Conservation (phyloP, 1,140 invertebrate genomes). For the Eupristina koningsbergeri region DNA sequence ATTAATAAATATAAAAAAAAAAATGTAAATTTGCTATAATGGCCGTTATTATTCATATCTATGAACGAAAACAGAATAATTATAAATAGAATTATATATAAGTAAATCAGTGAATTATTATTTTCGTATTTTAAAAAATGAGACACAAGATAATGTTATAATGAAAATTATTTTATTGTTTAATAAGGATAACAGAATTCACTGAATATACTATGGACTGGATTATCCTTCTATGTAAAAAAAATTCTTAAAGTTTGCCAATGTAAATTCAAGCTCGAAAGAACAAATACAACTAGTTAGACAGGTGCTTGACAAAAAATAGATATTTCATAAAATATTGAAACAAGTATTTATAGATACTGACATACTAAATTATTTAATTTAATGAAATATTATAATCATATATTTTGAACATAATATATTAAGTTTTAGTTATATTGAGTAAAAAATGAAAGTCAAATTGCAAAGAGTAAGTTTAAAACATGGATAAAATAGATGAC, state of each 20-base stretch:
- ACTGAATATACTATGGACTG: not conserved
- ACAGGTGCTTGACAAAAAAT: not conserved
- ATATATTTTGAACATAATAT: not conserved
- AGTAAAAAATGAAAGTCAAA: no score
- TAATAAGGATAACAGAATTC: not conserved
- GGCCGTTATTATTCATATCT: no score
- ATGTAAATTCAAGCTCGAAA: not conserved
- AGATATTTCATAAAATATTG: not conserved
- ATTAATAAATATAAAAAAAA: no score
- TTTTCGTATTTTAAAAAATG: not conserved
- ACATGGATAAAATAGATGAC: no score
- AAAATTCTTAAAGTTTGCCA: not conserved
- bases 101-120: no score
- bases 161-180: not conserved
- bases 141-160: not conserved
- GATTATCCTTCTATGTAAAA: not conserved
- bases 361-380: not conserved
- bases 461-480: no score
- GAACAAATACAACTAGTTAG: not conserved
- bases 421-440: not conserved
- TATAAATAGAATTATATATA: no score
- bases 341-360: not conserved
- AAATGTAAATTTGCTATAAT: no score
- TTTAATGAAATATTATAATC: not conserved
- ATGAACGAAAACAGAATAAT: no score